A percentile compares a stretch with the other conserved stretches of the same genome.
Evolutionary conservation across 1,140 invertebrate species (phyloP).

Genomic region (Diabrotica undecimpunctata): DNA sequence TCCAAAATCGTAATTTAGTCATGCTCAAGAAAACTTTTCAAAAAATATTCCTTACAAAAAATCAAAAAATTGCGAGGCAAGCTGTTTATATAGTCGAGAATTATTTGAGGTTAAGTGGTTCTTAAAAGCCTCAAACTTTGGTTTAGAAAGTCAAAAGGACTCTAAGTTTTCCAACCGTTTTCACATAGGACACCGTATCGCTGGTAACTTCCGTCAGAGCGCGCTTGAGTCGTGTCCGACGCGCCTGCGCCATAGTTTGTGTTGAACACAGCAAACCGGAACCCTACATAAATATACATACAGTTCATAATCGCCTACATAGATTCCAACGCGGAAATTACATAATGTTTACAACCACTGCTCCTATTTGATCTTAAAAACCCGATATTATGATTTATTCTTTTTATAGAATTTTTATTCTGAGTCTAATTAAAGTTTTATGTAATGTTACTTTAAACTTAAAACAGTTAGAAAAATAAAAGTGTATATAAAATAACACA

Average conservation of each 20-base stretch:
- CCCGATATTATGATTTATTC: too few relatives aligned
- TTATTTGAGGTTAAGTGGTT: slow-evolving; percentile 37
- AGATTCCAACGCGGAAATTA: too few relatives aligned
- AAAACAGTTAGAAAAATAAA: too few relatives aligned
- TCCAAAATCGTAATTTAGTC: too few relatives aligned
- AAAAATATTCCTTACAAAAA: too few relatives aligned
- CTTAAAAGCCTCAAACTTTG: slow-evolving; percentile 29
- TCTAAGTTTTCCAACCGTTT: slow-evolving; percentile 65
- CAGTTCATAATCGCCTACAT: background rate
- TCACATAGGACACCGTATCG: slow-evolving; percentile 81
- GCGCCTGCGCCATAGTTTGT: slow-evolving; percentile 76
- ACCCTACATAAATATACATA: slow-evolving; percentile 25
- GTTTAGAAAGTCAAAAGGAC: slow-evolving; percentile 31
- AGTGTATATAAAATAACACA: too few relatives aligned
- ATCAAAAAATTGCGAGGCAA: background rate
- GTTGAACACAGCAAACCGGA: slow-evolving; percentile 73
- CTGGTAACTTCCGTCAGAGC: slow-evolving; percentile 84
- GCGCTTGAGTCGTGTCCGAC: slow-evolving; percentile 73
- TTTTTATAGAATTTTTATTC: too few relatives aligned
- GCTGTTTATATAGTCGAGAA: background rate
- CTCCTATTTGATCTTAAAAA: too few relatives aligned
- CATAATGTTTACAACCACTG: too few relatives aligned
- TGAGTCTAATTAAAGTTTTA: too few relatives aligned
- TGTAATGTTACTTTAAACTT: too few relatives aligned
- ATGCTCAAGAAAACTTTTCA: too few relatives aligned